Evolutionary conservation across 2,888 invertebrate species (phyloP).

Genomic region (Apamea epomidion): DNA sequence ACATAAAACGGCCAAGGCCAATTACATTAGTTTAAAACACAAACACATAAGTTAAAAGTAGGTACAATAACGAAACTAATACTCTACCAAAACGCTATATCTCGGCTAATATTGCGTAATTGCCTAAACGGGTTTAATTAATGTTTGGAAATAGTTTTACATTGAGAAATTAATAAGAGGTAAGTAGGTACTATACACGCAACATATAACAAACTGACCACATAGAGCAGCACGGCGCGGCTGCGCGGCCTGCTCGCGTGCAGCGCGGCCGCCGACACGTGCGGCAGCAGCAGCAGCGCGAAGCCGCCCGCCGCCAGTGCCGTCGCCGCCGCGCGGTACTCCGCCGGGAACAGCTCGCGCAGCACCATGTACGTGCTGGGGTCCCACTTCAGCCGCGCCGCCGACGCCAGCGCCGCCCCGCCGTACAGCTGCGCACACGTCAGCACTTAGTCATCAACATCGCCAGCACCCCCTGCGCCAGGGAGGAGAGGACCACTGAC

Average conservation of each 20-base stretch:
- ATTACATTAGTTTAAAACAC: too few species aligned
- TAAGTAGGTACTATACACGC: too few species aligned
- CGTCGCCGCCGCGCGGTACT: conserved; percentile 71
- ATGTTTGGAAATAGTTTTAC: background rate
- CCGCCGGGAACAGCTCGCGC: conserved; percentile 76
- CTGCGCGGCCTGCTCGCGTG: conserved; percentile 32
- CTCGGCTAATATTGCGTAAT: background rate
- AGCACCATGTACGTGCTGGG: conserved; percentile 80
- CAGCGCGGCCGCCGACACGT: conserved; percentile 69
- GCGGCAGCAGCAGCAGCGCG: conserved; percentile 73
- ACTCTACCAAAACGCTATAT: background rate
- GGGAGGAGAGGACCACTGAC: background rate
- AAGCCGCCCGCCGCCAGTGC: conserved; percentile 66
- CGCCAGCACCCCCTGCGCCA: background rate
- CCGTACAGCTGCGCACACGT: conserved; percentile 70
- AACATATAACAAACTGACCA: conserved; percentile 57
- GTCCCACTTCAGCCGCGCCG: conserved; percentile 86
- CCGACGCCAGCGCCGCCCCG: conserved; percentile 80
- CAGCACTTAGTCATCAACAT: background rate
- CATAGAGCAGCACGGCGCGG: conserved; percentile 59
- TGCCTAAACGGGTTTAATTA: background rate
- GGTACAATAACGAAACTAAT: too few species aligned
- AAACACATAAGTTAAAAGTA: too few species aligned
- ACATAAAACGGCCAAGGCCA: too few species aligned
- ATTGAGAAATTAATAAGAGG: background rate